phyloP scores from a whole-genome alignment of 2,888 invertebrate species.

The Eucera pruinosa region DNA sequence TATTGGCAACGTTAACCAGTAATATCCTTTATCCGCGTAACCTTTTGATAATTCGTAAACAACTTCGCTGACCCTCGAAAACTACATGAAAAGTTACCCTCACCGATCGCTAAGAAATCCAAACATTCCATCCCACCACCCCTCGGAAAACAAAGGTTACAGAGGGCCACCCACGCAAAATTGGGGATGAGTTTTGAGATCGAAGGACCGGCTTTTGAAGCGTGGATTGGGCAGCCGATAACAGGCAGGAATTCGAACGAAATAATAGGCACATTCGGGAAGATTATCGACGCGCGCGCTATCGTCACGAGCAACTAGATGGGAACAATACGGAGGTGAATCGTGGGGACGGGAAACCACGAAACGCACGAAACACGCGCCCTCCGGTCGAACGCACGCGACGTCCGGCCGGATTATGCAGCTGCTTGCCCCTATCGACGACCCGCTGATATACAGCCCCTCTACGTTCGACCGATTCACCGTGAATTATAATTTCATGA shows the following conservation, averaged over 20 bases:
- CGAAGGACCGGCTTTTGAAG: not conserved
- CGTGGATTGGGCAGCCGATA: slow-evolving; percentile 17
- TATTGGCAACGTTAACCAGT: no score
- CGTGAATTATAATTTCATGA: slow-evolving; percentile 69
- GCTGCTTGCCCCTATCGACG: slow-evolving; percentile 44
- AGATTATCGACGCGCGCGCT: slow-evolving; percentile 40
- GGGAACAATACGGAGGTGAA: slow-evolving; percentile 30
- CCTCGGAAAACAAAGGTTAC: no score
- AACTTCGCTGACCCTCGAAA: no score
- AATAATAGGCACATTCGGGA: slow-evolving; percentile 37
- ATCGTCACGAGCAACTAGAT: slow-evolving; percentile 45
- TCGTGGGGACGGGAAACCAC: slow-evolving; percentile 34
- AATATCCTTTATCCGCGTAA: no score
- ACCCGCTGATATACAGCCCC: slow-evolving; percentile 39
- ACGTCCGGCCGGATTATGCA: slow-evolving; percentile 56
- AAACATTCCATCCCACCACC: no score
- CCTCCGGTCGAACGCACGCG: slow-evolving; percentile 21
- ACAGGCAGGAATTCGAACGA: slow-evolving; percentile 33
- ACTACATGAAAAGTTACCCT: no score
- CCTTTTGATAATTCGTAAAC: no score
- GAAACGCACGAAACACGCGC: slow-evolving; percentile 54
- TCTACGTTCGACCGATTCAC: slow-evolving; percentile 41
- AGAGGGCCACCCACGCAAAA: no score
- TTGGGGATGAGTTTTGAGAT: no score
- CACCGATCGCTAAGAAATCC: no score